Conservation (phyloP, 2,113 vertebrate species). For the Murina feae region DNA sequence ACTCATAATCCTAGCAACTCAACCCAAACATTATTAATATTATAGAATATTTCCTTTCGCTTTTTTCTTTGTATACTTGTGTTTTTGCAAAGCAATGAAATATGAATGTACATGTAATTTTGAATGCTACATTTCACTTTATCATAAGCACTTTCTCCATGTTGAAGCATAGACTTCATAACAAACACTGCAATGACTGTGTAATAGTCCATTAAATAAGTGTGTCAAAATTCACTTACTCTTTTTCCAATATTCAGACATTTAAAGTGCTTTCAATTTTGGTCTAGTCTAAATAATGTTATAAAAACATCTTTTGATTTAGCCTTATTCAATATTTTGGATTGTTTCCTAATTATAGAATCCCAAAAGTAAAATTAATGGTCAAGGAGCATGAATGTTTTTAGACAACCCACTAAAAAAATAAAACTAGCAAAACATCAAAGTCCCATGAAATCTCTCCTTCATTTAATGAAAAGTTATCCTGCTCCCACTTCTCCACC, state of each 20-base stretch:
- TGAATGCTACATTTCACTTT: background rate
- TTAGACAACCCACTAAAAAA: constrained; percentile 25
- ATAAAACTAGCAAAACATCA: constrained; percentile 38
- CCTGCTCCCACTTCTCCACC: constrained; percentile 37
- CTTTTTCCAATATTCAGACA: constrained; percentile 23
- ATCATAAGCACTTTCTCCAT: background rate
- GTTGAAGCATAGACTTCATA: background rate
- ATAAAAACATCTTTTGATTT: constrained; percentile 50
- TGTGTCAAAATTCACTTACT: constrained; percentile 40
- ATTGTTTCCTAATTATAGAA: constrained; percentile 33
- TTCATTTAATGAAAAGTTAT: constrained; percentile 44
- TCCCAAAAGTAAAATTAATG: constrained; percentile 40
- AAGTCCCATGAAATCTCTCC: constrained; percentile 30
- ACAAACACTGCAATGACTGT: constrained; percentile 9
- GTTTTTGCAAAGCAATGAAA: constrained; percentile 35
- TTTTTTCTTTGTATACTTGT: background rate
- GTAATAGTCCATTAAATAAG: background rate
- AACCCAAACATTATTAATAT: constrained; percentile 3
- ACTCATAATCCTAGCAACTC: background rate
- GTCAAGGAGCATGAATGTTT: constrained; percentile 32
- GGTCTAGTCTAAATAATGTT: constrained; percentile 31
- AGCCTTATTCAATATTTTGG: constrained; percentile 30
- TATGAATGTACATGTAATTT: background rate
- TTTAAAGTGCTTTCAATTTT: constrained; percentile 33
- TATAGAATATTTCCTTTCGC: background rate